Evolutionary conservation across 2,797 vertebrate genomes (phyloP).

Genomic region (Anas georgica): DNA sequence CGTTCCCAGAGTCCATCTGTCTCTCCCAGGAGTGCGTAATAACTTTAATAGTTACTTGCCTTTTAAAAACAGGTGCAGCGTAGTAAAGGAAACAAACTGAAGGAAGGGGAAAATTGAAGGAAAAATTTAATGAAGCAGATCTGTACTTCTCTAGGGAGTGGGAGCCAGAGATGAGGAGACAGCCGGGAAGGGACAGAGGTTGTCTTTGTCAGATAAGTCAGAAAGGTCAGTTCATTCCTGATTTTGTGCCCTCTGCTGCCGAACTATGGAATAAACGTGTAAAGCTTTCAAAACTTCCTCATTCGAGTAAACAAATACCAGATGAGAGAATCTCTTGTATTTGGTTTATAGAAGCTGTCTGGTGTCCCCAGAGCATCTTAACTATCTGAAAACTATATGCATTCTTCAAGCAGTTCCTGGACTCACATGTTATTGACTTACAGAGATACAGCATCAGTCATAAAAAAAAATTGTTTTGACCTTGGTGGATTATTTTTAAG

Average conservation of each 20-base stretch:
- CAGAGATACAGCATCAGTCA: background rate
- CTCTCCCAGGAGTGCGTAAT: slow-evolving; percentile 35
- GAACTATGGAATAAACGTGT: slow-evolving; percentile 55
- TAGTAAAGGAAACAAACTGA: slow-evolving; percentile 52
- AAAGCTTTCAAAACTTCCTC: slow-evolving; percentile 41
- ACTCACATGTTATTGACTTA: background rate
- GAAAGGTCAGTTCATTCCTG: slow-evolving; percentile 43
- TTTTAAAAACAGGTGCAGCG: slow-evolving; percentile 71
- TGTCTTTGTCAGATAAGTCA: slow-evolving; percentile 62
- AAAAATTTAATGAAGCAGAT: slow-evolving; percentile 10
- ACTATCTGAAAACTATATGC: background rate
- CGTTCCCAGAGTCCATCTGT: slow-evolving; percentile 51
- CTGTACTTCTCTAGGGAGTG: background rate
- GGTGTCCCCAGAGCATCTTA: background rate
- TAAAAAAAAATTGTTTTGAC: background rate
- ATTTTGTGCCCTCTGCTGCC: slow-evolving; percentile 34
- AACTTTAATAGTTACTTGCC: slow-evolving; percentile 28
- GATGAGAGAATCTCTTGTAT: slow-evolving; percentile 17
- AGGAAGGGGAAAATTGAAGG: background rate
- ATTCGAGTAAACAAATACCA: slow-evolving; percentile 46
- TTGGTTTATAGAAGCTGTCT: background rate
- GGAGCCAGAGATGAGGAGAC: background rate
- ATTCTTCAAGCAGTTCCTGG: background rate
- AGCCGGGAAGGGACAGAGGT: slow-evolving; percentile 32
- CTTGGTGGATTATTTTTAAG: background rate